A percentile compares a stretch with the other conserved stretches of the same genome.
Conservation (phyloP, 2,113 vertebrate species). For the Neogale vison region DNA sequence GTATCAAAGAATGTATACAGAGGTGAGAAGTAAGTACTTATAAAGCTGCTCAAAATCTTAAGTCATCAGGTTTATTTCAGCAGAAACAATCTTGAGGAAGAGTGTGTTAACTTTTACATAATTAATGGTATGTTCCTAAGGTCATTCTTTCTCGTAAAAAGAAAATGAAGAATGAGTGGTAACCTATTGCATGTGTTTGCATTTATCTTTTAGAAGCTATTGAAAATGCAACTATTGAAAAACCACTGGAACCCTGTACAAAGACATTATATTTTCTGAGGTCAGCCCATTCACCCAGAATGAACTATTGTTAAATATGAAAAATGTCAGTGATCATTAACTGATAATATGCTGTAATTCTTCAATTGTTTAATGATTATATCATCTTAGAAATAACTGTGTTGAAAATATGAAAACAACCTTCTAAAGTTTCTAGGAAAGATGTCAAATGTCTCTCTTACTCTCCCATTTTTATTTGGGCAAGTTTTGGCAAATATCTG, state of each 20-base stretch:
- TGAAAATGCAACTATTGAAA: not conserved
- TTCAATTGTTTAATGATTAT: not conserved
- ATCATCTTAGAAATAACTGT: not conserved
- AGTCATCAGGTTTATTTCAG: not conserved
- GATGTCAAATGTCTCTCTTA: not conserved
- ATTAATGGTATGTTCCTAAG: not conserved
- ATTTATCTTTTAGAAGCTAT: not conserved
- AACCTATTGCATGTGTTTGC: not conserved
- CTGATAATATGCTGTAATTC: not conserved
- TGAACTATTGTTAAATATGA: not conserved
- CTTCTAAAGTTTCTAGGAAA: not conserved
- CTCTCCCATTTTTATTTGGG: not conserved
- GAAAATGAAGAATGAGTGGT: not conserved
- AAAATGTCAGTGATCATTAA: not conserved
- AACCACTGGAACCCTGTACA: not conserved
- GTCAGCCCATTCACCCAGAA: not conserved
- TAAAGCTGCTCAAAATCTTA: not conserved
- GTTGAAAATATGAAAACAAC: not conserved
- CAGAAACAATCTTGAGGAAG: not conserved
- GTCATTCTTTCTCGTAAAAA: not conserved
- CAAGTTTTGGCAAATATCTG: constrained; percentile 21
- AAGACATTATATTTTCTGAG: not conserved
- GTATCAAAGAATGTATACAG: not conserved
- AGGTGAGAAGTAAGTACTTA: not conserved
- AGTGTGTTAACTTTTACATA: not conserved